These are phyloP conservation scores for Engystomops pustulosus DNA, from an alignment of 2,113 vertebrate species.

Conservation along the genomic window DNA sequence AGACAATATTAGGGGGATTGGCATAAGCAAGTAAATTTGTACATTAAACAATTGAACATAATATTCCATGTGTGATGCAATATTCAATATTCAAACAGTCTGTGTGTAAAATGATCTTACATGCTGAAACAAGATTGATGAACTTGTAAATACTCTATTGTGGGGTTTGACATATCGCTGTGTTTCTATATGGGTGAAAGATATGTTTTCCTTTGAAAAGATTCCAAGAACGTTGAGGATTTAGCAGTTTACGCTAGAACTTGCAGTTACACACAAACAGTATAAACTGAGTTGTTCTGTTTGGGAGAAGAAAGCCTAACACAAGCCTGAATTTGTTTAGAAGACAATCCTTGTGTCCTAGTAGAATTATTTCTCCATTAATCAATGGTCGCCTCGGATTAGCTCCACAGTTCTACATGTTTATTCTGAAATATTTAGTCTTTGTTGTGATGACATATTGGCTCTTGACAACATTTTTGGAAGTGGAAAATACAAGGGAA, in stretches of 20 bases:
- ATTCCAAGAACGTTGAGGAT: background rate
- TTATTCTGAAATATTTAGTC: conserved; percentile 51
- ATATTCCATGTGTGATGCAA: too few species aligned
- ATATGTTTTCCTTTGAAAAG: background rate
- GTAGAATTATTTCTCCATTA: conserved; percentile 44
- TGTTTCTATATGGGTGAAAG: background rate
- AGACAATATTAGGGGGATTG: too few species aligned
- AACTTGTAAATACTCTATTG: background rate
- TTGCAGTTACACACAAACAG: background rate
- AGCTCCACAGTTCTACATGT: conserved; percentile 26
- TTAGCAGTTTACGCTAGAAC: conserved; percentile 2
- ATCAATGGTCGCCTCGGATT: conserved; percentile 36
- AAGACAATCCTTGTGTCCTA: background rate
- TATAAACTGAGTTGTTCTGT: conserved; percentile 17
- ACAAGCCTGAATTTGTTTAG: conserved; percentile 33
- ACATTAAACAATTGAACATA: background rate
- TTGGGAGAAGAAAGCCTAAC: conserved; percentile 10
- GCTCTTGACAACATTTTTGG: conserved; percentile 22
- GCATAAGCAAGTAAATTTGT: background rate
- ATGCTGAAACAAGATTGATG: background rate
- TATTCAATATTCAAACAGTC: too few species aligned
- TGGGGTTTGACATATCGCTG: background rate
- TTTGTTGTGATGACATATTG: conserved; percentile 52
- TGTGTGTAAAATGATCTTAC: background rate
- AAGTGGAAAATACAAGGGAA: conserved; percentile 24